Base-by-base conservation (phyloP, 2,888 invertebrate genomes). In the Chymomyza caudatula region DNA sequence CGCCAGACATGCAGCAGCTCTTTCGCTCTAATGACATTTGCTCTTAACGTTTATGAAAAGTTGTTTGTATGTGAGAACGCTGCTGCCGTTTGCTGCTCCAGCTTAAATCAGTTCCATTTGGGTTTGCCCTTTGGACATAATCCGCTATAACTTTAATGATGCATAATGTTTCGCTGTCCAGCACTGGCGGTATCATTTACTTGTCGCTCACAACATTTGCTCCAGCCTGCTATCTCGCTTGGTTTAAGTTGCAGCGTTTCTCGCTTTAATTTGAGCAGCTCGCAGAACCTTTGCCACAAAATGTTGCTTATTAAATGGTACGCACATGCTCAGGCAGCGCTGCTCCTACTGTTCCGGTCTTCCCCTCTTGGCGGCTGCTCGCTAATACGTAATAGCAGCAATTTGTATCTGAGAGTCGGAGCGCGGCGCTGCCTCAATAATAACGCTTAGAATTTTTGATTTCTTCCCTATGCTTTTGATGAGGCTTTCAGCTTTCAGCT, bases 41-140 rank as follows among this genome's bases (percentile, higher is more conserved):
- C 86, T 86, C 77, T 83, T 77, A 84, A 77, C 86, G 82, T 76
- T 84, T 86, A 84, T 86, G 86, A 85, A 86, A 85, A 82, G 79
- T 65, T 78, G 67, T 23, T 55, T 29, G 20, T 52, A n/a, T 4
- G 22, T 8, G n/a, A n/a, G n/a, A n/a, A n/a, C 43, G 6, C 17
- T 49, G 15, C 47, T 54, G 55, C 44, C 60, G 58, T 60, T 66
- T 67, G 67, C 69, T 67, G 73, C 15, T 17, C 82, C 56, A 73
- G 78, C 84, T 83, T 78, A 83, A 78, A 77, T 83, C 81, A 83
- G 70, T 80, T 80, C 54, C 63, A 51, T 37, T 29, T 60, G 22
- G 58, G 54, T 57, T 29, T 43, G 60, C 52, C 51, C 57, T 49
- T 20, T 13, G 22, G 22, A 19, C 51, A 51, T 51, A 51, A 53